Evolutionary conservation across 2,888 invertebrate species (phyloP).

Genomic region (Nudaria mundana): DNA sequence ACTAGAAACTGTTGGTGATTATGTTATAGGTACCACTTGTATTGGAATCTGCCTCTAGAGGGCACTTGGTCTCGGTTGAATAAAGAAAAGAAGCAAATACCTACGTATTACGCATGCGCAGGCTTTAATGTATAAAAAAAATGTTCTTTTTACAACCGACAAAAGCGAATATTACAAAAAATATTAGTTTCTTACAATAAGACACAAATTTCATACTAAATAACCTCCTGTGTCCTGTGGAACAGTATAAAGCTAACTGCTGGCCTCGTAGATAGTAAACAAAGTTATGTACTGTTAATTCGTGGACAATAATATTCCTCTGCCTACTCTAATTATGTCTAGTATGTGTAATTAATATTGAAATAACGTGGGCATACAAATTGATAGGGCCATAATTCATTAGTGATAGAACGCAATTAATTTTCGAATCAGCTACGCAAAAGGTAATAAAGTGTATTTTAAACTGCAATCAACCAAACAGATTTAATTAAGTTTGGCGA

Average conservation of each 20-base stretch:
- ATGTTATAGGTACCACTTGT: not conserved
- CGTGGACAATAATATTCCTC: not conserved
- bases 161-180: no score
- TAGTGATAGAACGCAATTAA: constrained; percentile 4
- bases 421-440: constrained; percentile 4
- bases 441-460: constrained; percentile 25
- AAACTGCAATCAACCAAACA: constrained; percentile 31
- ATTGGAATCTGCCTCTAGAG: not conserved
- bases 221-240: not conserved
- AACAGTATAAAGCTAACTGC: not conserved
- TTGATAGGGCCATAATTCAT: not conserved
- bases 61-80: not conserved
- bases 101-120: no score
- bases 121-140: no score
- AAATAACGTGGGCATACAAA: not conserved
- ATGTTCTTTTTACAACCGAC: no score
- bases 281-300: not conserved
- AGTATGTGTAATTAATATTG: not conserved
- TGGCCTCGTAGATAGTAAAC: not conserved
- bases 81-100: not conserved
- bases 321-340: not conserved
- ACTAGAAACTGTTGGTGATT: constrained; percentile 9
- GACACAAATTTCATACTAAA: no score
- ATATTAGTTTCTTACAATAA: no score
- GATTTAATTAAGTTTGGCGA: constrained; percentile 35